Conservation (phyloP, 2,797 vertebrate species). For the Agapornis canus region DNA sequence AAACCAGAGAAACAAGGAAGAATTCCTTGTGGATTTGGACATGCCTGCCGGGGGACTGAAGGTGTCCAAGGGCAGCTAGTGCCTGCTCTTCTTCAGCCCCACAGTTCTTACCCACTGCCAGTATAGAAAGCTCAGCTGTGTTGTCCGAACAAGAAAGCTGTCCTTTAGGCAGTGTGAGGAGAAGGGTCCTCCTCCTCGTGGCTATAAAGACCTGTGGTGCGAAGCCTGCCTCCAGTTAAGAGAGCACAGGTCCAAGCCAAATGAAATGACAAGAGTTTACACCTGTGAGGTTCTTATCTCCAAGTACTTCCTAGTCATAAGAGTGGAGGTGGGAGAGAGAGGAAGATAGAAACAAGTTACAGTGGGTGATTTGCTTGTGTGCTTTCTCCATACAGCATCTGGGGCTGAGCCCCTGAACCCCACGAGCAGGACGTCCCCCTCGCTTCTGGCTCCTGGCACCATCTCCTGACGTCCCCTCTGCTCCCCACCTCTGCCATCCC, state of each 20-base stretch:
- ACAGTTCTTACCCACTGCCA: not conserved
- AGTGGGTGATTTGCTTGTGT: fast-evolving
- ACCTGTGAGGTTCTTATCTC: not conserved
- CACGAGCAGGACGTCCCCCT: fast-evolving
- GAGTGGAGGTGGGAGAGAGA: not conserved
- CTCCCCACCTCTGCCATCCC: not conserved
- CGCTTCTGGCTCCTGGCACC: not conserved
- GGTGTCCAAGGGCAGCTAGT: fast-evolving
- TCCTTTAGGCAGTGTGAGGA: not conserved
- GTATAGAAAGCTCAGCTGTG: not conserved
- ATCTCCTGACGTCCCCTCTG: not conserved
- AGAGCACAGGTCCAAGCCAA: not conserved
- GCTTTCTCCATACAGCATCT: fast-evolving
- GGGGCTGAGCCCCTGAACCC: not conserved
- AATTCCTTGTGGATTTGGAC: not conserved
- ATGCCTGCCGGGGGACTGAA: not conserved
- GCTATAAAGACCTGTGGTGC: not conserved
- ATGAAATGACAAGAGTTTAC: not conserved
- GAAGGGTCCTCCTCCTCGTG: not conserved
- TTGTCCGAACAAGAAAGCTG: not conserved
- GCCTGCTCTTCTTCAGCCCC: fast-evolving
- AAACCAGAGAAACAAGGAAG: not conserved
- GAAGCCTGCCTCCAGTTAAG: not conserved
- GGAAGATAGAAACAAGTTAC: not conserved
- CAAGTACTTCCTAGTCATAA: not conserved